Conservation (phyloP, 2,888 invertebrate species). For the Scaptomyza parva region DNA sequence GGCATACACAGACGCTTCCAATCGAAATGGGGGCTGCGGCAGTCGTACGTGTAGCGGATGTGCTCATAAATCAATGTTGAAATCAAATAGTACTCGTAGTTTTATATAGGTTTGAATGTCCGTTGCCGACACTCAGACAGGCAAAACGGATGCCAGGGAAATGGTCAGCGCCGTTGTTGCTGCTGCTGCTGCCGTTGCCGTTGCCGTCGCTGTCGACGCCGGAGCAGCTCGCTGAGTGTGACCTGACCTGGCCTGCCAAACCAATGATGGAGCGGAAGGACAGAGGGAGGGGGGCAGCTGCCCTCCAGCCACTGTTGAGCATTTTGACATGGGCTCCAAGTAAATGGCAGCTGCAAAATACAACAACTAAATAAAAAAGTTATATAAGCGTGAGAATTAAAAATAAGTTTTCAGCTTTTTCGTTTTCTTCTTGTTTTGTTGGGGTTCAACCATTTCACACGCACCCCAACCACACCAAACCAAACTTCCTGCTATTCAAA, state of each 20-base stretch:
- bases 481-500: constrained; percentile 25
- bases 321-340: constrained; percentile 62
- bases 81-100: constrained; percentile 77
- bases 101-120: constrained; percentile 43
- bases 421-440: too few relatives aligned
- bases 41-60: constrained; percentile 73
- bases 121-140: constrained; percentile 26
- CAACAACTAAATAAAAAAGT: neutral
- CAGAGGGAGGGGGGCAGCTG: too few relatives aligned
- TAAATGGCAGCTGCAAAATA: constrained; percentile 57
- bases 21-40: constrained; percentile 49
- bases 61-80: constrained; percentile 79
- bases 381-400: constrained; percentile 69
- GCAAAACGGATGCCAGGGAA: constrained; percentile 65
- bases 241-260: constrained; percentile 12
- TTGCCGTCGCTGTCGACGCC: constrained; percentile 8
- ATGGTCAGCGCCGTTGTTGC: constrained; percentile 69
- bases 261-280: neutral
- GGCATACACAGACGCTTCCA: constrained; percentile 22
- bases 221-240: constrained; percentile 39
- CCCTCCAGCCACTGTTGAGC: constrained; percentile 21
- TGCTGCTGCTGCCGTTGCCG: too few relatives aligned
- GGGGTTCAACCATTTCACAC: constrained; percentile 20
- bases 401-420: constrained; percentile 65
- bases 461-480: constrained; percentile 6